Evolutionary conservation across 2,888 invertebrate genomes (phyloP), one percentile per base, ranked within the genome.

Genomic region (Heliconius aoede): DNA sequence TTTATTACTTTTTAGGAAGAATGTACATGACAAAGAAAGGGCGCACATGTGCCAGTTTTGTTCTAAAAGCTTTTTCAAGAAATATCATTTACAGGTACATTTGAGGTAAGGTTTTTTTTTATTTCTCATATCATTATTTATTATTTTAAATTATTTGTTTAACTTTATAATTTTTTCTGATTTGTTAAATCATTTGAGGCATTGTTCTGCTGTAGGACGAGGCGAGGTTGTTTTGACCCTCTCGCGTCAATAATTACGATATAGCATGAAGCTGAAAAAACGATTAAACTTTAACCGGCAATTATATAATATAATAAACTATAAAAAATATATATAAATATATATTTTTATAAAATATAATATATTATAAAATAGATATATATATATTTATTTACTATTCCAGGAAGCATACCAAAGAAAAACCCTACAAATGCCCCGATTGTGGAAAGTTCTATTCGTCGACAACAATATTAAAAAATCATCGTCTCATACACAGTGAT

Each of bases 11-110:
- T 75, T 64, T 88, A 95, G 94, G 75, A 88, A 92, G n/a, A 87
- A 88, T 81, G 92, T 94, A 1, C 94, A 95, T 60, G 89, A 94
- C 24, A 90, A 92, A 78, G 94, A 94, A 77, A 92, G 85, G 77
- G 76, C 88, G 0, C 92, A 94, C 77, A 80, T 94, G 11, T 95
- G 94, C 81, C 94, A 94, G 79, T 88, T 90, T 80, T 95, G 94
- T 80, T 92, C 94, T 0, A 94, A 93, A 77, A 90, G 91, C 68
- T 95, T 94, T 83, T 95, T 93, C 82, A 93, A 93, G 81, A 91
- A 89, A 83, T 86, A 91, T 79, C 91, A 93, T 79, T 84, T 94
- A 74, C 88, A 88, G 82, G 72, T 88, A 32, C 94, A 94, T 84
- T 83, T 94, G 77, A 88, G 91, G 94, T 65, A 55, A 55, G 15